phyloP scores from a whole-genome alignment of 2,888 invertebrate species.

The Lomographa bimaculata region DNA sequence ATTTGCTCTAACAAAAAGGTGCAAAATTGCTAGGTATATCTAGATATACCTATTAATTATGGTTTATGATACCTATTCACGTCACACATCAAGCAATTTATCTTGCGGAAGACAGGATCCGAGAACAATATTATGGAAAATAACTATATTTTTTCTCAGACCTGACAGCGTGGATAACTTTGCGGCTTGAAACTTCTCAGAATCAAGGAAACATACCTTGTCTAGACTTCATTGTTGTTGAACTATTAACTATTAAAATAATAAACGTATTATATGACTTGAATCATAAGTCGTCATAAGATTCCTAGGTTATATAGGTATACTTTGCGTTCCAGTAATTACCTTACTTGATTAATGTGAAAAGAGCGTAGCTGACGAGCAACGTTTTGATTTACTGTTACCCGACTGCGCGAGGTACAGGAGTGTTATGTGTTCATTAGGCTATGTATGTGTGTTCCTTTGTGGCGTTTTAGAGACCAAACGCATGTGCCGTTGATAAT shows the following conservation, averaged over 20 bases:
- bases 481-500: too few relatives aligned
- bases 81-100: constrained; percentile 8
- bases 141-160: constrained; percentile 25
- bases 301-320: constrained; percentile 6
- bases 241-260: constrained; percentile 28
- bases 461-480: too few relatives aligned
- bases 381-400: too few relatives aligned
- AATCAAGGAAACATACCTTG: constrained; percentile 27
- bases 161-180: constrained; percentile 13
- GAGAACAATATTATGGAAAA: constrained; percentile 21
- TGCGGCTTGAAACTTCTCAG: constrained; percentile 20
- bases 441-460: too few relatives aligned
- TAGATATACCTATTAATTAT: too few relatives aligned
- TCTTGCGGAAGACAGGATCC: constrained; percentile 9
- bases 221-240: constrained; percentile 20
- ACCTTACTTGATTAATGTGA: too few relatives aligned
- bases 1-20: too few relatives aligned
- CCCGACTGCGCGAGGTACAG: too few relatives aligned
- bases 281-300: constrained; percentile 17
- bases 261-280: constrained; percentile 22
- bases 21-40: too few relatives aligned
- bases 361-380: too few relatives aligned
- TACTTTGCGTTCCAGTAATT: constrained; percentile 3
- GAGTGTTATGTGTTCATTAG: too few relatives aligned
- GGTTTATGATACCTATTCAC: constrained; percentile 1